Conservation (phyloP, 2,888 invertebrate species). For the Mycalesis mineus region DNA sequence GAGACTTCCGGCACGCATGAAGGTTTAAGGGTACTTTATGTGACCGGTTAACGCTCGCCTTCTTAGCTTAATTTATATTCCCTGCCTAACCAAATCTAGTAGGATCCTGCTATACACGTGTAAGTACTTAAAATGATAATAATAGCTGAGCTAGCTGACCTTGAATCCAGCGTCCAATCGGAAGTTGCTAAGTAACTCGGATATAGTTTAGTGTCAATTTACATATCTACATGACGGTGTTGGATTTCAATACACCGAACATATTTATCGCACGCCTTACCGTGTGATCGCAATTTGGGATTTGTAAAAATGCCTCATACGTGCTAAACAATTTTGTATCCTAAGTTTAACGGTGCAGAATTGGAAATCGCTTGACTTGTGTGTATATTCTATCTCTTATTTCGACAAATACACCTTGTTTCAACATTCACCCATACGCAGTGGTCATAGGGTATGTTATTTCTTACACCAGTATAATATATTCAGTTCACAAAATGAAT, state of each 20-base stretch:
- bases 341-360: conserved; percentile 40
- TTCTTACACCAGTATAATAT: conserved; percentile 59
- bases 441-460: conserved; percentile 54
- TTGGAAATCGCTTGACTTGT: conserved; percentile 48
- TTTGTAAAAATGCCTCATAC: conserved; percentile 53
- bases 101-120: too few species aligned
- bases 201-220: conserved; percentile 47
- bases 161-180: background rate
- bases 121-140: background rate
- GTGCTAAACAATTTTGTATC: conserved; percentile 42
- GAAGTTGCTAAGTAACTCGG: conserved; percentile 3
- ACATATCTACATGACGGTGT: conserved; percentile 65
- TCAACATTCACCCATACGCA: conserved; percentile 53
- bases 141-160: background rate
- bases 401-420: conserved; percentile 50
- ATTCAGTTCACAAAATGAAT: conserved; percentile 78
- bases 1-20: too few species aligned
- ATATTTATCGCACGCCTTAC: conserved; percentile 65
- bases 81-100: too few species aligned
- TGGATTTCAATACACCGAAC: conserved; percentile 70
- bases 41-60: too few species aligned
- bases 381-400: conserved; percentile 47
- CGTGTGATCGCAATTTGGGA: conserved; percentile 68
- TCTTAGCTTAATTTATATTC: too few species aligned
- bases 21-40: too few species aligned